Evolutionary conservation across 2,113 vertebrate species (phyloP).

Genomic region (Stictonetta naevosa): DNA sequence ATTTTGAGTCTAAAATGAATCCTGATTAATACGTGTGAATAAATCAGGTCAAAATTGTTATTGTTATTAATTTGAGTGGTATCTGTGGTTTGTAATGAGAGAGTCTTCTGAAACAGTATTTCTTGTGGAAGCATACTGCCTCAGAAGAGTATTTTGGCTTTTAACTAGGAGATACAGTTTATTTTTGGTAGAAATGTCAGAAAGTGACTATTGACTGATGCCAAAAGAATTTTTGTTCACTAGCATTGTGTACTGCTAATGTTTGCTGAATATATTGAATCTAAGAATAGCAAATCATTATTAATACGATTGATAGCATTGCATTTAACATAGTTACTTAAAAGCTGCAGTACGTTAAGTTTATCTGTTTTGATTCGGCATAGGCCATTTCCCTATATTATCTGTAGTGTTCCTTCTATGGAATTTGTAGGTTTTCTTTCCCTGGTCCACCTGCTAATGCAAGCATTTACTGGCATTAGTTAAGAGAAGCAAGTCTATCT

Average conservation of each 20-base stretch:
- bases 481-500: not conserved
- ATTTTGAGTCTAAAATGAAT: not conserved
- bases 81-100: not conserved
- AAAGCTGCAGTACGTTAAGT: not conserved
- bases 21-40: constrained; percentile 18
- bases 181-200: not conserved
- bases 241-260: not conserved
- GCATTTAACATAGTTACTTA: not conserved
- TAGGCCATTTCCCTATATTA: not conserved
- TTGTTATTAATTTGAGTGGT: not conserved
- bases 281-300: not conserved
- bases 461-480: not conserved
- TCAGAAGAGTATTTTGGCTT: not conserved
- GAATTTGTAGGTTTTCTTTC: not conserved
- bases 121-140: not conserved
- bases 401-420: not conserved
- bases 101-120: not conserved
- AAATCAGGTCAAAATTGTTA: constrained; percentile 18
- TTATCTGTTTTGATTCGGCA: not conserved
- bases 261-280: not conserved
- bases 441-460: not conserved
- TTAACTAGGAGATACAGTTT: not conserved
- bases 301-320: not conserved
- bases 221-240: not conserved
- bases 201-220: not conserved